These are phyloP conservation scores for Sebastes umbrosus DNA, from an alignment of 2,797 vertebrate genomes.

Conservation along the genomic window DNA sequence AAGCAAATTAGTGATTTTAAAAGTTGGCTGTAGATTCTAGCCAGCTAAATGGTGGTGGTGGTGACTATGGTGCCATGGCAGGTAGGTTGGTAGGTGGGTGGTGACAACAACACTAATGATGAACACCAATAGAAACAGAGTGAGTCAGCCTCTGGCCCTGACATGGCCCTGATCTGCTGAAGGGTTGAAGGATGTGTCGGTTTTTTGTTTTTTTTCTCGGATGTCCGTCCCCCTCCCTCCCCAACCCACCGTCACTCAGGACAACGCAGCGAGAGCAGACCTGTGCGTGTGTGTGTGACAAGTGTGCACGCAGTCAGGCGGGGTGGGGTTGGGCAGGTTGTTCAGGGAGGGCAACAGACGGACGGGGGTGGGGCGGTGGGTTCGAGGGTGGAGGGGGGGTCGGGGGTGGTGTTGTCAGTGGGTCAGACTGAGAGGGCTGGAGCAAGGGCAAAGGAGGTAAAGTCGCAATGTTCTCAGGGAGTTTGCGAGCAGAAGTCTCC, in stretches of 20 bases:
- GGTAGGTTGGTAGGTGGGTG: constrained; percentile 4
- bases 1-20: constrained; percentile 57
- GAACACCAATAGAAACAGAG: constrained; percentile 70
- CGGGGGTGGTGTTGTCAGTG: not conserved
- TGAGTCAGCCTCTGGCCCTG: constrained; percentile 64
- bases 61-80: constrained; percentile 45
- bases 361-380: not conserved
- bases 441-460: constrained; percentile 45
- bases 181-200: constrained; percentile 43
- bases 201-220: not conserved
- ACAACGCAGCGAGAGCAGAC: constrained; percentile 51
- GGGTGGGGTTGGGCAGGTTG: not conserved
- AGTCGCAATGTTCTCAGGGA: constrained; percentile 58
- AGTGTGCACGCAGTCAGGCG: constrained; percentile 27
- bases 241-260: constrained; percentile 16
- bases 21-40: constrained; percentile 42
- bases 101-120: constrained; percentile 55
- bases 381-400: not conserved
- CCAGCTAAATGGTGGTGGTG: constrained; percentile 41
- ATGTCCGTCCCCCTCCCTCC: constrained; percentile 11
- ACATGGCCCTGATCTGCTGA: constrained; percentile 57
- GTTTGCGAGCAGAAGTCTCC: constrained; percentile 45
- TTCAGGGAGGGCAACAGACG: not conserved
- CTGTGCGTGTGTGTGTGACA: constrained; percentile 45
- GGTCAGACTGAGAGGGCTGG: constrained; percentile 29